Percentiles rank a stretch among this genome's conserved stretches.
These are phyloP conservation scores for Desoria tigrina DNA, from an alignment of 2,888 invertebrate species.

Conservation along the genomic window DNA sequence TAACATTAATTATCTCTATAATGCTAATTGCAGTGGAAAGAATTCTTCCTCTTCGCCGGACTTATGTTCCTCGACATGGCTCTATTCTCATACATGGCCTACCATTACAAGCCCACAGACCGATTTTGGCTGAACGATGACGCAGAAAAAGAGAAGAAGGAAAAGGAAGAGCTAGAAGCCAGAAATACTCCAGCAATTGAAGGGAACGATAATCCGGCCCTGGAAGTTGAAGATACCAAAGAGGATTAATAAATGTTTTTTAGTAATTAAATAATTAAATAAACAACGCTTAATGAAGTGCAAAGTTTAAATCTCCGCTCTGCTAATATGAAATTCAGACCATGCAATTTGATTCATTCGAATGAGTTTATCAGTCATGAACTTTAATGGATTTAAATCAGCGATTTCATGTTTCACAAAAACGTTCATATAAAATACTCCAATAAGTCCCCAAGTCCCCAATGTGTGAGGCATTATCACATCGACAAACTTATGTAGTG, in stretches of 20 bases:
- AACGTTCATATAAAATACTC: too few relatives aligned
- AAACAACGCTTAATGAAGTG: too few relatives aligned
- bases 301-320: too few relatives aligned
- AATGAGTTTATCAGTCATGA: too few relatives aligned
- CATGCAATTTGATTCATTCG: too few relatives aligned
- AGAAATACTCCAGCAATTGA: not conserved
- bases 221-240: not conserved
- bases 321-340: too few relatives aligned
- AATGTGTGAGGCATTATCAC: too few relatives aligned
- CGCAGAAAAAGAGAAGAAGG: constrained; percentile 19
- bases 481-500: too few relatives aligned
- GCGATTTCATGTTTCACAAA: too few relatives aligned
- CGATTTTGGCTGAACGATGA: constrained; percentile 32
- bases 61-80: constrained; percentile 82
- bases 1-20: not conserved
- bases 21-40: constrained; percentile 73
- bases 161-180: constrained; percentile 14
- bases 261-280: too few relatives aligned
- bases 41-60: constrained; percentile 83
- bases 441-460: too few relatives aligned
- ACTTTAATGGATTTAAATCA: too few relatives aligned
- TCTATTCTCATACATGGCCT: constrained; percentile 77
- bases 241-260: not conserved
- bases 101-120: constrained; percentile 71
- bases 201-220: not conserved